A percentile compares a stretch with the other conserved stretches of the same genome.
These are phyloP conservation scores for Torymus texanus DNA, from an alignment of 2,888 invertebrate species.

Conservation along the genomic window DNA sequence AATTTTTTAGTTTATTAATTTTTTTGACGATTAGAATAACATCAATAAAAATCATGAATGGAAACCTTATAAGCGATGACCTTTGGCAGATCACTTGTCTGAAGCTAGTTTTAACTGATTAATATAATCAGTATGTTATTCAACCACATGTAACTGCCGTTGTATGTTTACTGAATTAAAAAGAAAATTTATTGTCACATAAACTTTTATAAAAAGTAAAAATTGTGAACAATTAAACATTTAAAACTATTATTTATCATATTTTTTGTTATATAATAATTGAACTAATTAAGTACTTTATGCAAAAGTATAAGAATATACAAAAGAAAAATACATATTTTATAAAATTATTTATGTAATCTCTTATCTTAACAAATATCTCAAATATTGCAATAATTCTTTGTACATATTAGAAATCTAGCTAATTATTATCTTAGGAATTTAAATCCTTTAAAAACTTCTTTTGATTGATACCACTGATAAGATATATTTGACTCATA, in stretches of 20 bases:
- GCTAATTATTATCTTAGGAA: constrained; percentile 65
- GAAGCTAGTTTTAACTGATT: constrained; percentile 32
- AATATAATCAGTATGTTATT: constrained; percentile 18
- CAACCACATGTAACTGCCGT: constrained; percentile 1
- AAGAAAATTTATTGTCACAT: neutral
- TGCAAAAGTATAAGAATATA: constrained; percentile 30
- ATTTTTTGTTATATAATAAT: neutral
- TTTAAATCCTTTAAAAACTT: constrained; percentile 72
- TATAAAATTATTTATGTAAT: constrained; percentile 39
- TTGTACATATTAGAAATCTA: constrained; percentile 11
- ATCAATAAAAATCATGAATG: constrained; percentile 16
- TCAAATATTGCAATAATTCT: constrained; percentile 27
- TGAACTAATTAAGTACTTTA: constrained; percentile 45
- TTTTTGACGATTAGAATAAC: neutral
- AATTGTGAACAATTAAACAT: neutral
- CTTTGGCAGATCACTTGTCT: constrained; percentile 26
- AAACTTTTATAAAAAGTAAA: neutral
- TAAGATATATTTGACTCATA: constrained; percentile 58
- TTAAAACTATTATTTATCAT: neutral
- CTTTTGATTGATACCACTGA: constrained; percentile 71
- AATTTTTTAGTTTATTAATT: constrained; percentile 5
- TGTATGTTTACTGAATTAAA: neutral
- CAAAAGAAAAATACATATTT: constrained; percentile 23
- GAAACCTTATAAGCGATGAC: constrained; percentile 36
- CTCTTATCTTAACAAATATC: constrained; percentile 27